phyloP scores from a whole-genome alignment of 92 coral and sea anemone species.

The Plumapathes pennacea region DNA sequence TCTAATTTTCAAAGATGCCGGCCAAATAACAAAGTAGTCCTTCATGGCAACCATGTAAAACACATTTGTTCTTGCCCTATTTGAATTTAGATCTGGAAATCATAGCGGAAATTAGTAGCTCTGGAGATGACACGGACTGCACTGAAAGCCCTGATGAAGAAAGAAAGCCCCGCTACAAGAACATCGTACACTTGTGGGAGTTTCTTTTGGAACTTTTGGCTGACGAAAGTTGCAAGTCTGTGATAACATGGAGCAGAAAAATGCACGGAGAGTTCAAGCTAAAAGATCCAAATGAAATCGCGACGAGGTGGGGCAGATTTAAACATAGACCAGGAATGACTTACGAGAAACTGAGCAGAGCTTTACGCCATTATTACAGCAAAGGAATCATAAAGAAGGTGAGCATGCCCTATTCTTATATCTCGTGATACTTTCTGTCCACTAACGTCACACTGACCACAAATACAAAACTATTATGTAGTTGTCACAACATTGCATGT shows the following conservation, averaged over 20 bases:
- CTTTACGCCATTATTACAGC: constrained; percentile 75
- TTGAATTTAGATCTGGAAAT: neutral
- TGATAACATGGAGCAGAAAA: constrained; percentile 81
- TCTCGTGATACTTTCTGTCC: no score
- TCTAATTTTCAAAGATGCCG: no score
- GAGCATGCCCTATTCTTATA: no score
- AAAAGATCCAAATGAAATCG: constrained; percentile 77
- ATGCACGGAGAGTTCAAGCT: constrained; percentile 76
- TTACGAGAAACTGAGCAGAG: constrained; percentile 86
- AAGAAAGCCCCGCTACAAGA: constrained; percentile 51
- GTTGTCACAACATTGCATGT: no score
- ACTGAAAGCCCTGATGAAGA: neutral
- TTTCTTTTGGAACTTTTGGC: constrained; percentile 77
- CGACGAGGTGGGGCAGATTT: constrained; percentile 75
- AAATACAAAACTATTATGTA: no score
- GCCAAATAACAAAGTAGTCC: no score
- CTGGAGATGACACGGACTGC: neutral
- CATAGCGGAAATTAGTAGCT: neutral
- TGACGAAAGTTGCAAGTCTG: constrained; percentile 60
- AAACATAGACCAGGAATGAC: constrained; percentile 82
- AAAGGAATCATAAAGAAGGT: constrained; percentile 84
- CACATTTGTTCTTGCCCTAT: no score
- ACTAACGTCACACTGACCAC: no score
- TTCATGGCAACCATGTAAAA: no score
- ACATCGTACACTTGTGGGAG: constrained; percentile 89